phyloP scores from a whole-genome alignment of 2,888 invertebrate genomes.

The Laspeyria flexula region DNA sequence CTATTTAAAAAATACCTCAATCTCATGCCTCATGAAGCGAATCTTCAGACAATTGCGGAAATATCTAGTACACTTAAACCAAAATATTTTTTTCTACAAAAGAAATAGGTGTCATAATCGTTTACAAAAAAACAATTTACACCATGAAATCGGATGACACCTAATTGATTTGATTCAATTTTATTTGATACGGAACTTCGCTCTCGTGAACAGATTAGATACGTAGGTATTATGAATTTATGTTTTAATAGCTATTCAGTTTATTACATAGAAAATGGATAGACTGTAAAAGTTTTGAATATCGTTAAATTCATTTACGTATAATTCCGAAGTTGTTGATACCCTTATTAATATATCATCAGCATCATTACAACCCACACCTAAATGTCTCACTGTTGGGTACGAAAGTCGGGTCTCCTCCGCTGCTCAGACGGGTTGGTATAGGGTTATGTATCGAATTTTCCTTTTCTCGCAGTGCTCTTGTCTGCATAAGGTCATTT shows the following conservation, averaged over 20 bases:
- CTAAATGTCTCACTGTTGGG: no score
- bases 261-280: not conserved
- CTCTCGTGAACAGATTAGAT: slow-evolving; percentile 8
- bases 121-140: not conserved
- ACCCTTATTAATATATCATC: no score
- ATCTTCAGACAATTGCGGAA: not conserved
- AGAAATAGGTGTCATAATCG: not conserved
- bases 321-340: no score
- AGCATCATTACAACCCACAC: no score
- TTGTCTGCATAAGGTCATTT: no score
- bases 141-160: slow-evolving; percentile 5
- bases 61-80: not conserved
- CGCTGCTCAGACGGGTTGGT: no score
- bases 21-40: not conserved
- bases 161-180: slow-evolving; percentile 4
- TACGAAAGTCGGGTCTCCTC: no score
- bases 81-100: not conserved
- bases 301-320: no score
- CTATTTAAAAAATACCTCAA: no score
- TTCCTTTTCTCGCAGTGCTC: no score
- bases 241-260: not conserved
- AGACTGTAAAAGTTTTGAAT: not conserved
- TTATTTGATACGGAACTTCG: slow-evolving; percentile 6
- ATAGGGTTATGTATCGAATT: no score
- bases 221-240: slow-evolving; percentile 1